A percentile compares a stretch with the other conserved stretches of the same genome.
These are phyloP conservation scores for Protomyctophum bolini DNA, from an alignment of 2,113 vertebrate species.

Conservation along the genomic window DNA sequence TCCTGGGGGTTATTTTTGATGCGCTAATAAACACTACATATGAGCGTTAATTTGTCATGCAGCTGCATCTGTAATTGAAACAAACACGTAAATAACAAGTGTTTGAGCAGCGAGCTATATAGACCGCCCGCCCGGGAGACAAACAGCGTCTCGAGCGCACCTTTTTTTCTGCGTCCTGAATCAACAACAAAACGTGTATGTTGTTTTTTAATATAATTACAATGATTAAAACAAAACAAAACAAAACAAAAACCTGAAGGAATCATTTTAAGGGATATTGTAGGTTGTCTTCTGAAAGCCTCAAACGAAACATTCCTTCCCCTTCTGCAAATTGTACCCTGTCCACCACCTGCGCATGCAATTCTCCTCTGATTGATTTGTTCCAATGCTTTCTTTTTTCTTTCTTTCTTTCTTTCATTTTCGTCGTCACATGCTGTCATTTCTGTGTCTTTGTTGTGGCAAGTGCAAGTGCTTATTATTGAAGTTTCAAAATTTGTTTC, in stretches of 20 bases:
- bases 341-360: constrained; percentile 18
- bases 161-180: constrained; percentile 26
- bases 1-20: constrained; percentile 38
- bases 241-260: constrained; percentile 3
- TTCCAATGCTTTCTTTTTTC: constrained; percentile 25
- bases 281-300: constrained; percentile 24
- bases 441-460: not conserved
- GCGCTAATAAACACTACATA: constrained; percentile 68
- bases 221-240: constrained; percentile 38
- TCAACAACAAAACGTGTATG: constrained; percentile 26
- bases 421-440: not conserved
- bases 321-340: constrained; percentile 49
- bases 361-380: constrained; percentile 37
- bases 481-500: not conserved
- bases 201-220: constrained; percentile 29
- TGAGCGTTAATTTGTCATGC: constrained; percentile 69
- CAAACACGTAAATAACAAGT: constrained; percentile 68
- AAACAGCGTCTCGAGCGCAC: constrained; percentile 8
- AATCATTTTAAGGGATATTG: constrained; percentile 35
- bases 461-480: not conserved
- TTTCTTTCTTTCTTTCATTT: not conserved
- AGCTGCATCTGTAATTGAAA: constrained; percentile 67
- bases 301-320: constrained; percentile 20
- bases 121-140: constrained; percentile 1
- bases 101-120: constrained; percentile 53